Conservation (phyloP, 2,797 vertebrate species). For the Trematomus bernacchii region DNA sequence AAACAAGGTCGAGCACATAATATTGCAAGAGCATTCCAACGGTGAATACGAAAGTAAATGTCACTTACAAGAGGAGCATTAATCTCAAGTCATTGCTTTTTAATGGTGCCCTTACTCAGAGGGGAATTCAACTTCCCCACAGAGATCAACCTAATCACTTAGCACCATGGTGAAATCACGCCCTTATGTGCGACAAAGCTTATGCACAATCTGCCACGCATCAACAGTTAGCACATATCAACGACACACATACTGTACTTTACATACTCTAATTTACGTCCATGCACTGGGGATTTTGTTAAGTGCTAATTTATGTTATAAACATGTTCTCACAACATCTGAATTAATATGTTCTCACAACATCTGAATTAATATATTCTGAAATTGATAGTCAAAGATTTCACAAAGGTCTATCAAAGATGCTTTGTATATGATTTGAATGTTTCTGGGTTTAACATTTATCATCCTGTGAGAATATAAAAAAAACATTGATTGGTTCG, state of each 20-base stretch:
- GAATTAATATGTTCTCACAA: neutral
- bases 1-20: slow-evolving; percentile 45
- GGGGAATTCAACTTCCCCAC: slow-evolving; percentile 60
- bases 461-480: too few species aligned
- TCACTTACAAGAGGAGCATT: slow-evolving; percentile 73
- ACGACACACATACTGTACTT: neutral
- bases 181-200: slow-evolving; percentile 10
- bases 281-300: neutral
- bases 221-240: neutral
- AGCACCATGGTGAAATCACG: slow-evolving; percentile 25
- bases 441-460: neutral
- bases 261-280: neutral
- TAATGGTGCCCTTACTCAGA: slow-evolving; percentile 64
- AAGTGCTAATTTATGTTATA: neutral
- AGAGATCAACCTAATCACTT: slow-evolving; percentile 59
- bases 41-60: slow-evolving; percentile 76
- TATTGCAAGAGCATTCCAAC: slow-evolving; percentile 60
- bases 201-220: slow-evolving; percentile 5
- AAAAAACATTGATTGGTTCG: neutral
- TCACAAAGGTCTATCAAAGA: neutral
- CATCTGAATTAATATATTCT: neutral
- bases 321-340: neutral
- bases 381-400: neutral
- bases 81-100: slow-evolving; percentile 72
- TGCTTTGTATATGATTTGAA: too few species aligned